phyloP scores from a whole-genome alignment of 2,113 vertebrate species.

The Myxocyprinus asiaticus region DNA sequence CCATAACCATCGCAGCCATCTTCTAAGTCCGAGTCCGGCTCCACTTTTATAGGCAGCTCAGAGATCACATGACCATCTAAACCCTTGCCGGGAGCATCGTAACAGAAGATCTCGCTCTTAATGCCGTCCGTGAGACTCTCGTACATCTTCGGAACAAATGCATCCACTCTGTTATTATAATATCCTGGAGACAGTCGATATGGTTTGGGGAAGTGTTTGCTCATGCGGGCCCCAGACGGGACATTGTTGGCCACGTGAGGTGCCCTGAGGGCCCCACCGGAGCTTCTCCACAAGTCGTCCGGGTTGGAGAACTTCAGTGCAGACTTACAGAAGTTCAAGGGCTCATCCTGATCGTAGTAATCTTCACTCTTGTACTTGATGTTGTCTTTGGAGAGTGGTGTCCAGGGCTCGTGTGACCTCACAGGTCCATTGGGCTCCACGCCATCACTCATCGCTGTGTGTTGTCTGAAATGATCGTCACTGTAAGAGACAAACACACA shows the following conservation, averaged over 20 bases:
- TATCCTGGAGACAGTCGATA: conserved; percentile 71
- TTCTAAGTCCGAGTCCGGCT: conserved; percentile 85
- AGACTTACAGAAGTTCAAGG: conserved; percentile 74
- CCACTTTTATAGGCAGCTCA: conserved; percentile 86
- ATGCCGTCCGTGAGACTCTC: conserved; percentile 67
- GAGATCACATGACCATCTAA: conserved; percentile 72
- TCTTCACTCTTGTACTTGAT: conserved; percentile 74
- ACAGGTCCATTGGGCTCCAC: conserved; percentile 70
- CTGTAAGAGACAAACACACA: conserved; percentile 1
- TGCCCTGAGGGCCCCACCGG: conserved; percentile 61
- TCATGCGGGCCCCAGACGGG: conserved; percentile 66
- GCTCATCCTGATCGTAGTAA: conserved; percentile 71
- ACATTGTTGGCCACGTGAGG: conserved; percentile 62
- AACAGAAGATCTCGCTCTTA: conserved; percentile 73
- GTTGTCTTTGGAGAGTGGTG: conserved; percentile 72
- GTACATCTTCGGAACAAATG: conserved; percentile 74
- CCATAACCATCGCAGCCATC: conserved; percentile 74
- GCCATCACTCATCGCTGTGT: conserved; percentile 68
- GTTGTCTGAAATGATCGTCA: conserved; percentile 67
- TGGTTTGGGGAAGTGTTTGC: conserved; percentile 74
- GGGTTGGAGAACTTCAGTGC: conserved; percentile 69
- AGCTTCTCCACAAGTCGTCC: conserved; percentile 70
- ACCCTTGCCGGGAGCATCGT: conserved; percentile 62
- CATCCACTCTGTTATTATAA: conserved; percentile 65
- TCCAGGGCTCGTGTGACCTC: conserved; percentile 78